A percentile compares a stretch with the other conserved stretches of the same genome.
Conservation (phyloP, 2,888 invertebrate genomes). For the Camptogramma bilineatum region DNA sequence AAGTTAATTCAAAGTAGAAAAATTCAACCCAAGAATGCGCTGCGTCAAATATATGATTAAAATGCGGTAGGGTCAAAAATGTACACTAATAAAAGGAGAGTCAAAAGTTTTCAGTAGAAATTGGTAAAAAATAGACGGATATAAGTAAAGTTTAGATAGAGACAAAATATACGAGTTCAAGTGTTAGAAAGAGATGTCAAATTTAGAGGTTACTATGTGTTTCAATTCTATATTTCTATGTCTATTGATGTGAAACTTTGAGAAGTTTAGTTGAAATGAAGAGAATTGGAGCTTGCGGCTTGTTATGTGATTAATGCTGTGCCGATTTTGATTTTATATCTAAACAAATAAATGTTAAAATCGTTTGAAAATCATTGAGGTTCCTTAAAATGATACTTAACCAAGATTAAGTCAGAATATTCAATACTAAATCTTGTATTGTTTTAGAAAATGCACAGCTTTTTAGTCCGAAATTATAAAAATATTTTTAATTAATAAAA, state of each 20-base stretch:
- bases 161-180: constrained; percentile 2
- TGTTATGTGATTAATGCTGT: constrained; percentile 10
- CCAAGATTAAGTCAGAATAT: background rate
- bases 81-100: background rate
- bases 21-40: background rate
- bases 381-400: background rate
- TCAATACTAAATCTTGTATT: background rate
- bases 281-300: constrained; percentile 6
- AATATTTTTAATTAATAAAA: constrained; percentile 6
- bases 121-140: background rate
- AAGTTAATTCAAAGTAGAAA: too few species aligned
- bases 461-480: constrained; percentile 3
- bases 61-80: background rate
- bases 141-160: constrained; percentile 5
- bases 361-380: constrained; percentile 6
- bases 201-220: background rate
- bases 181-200: constrained; percentile 9
- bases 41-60: background rate
- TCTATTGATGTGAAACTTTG: constrained; percentile 11
- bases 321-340: constrained; percentile 5
- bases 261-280: background rate
- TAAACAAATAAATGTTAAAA: background rate
- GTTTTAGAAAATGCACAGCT: constrained; percentile 13
- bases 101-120: background rate
- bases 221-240: constrained; percentile 10